Percentiles rank a stretch among this genome's conserved stretches.
Evolutionary conservation across 2,888 invertebrate species (phyloP).

Genomic region (Xestia c-nigrum): DNA sequence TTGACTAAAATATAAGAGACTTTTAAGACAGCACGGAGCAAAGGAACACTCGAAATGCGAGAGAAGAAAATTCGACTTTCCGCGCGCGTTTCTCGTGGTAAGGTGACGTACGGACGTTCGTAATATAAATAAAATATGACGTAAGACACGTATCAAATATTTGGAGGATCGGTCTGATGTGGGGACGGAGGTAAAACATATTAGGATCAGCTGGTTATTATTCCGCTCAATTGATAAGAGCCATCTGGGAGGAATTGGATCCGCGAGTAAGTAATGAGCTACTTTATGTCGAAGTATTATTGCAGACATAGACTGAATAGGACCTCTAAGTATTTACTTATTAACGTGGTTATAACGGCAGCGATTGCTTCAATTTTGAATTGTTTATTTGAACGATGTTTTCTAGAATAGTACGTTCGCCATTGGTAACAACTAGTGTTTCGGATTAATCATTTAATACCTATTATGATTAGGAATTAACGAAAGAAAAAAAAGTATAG

Average conservation of each 20-base stretch:
- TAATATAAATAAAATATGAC: conserved; percentile 56
- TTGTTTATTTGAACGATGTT: neutral
- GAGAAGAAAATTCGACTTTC: conserved; percentile 32
- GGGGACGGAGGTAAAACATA: conserved; percentile 40
- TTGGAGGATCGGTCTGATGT: conserved; percentile 35
- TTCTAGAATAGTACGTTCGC: neutral
- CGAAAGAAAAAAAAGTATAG: too few species aligned
- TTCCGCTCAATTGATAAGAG: conserved; percentile 56
- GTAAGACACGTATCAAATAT: conserved; percentile 54
- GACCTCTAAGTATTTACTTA: conserved; percentile 13
- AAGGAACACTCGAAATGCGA: neutral
- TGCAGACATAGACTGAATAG: conserved; percentile 2
- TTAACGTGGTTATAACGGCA: too few species aligned
- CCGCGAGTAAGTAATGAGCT: conserved; percentile 46
- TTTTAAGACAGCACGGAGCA: neutral
- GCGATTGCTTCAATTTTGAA: neutral
- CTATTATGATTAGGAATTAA: too few species aligned
- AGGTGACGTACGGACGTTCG: conserved; percentile 35
- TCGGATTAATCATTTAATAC: neutral
- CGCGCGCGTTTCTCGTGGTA: conserved; percentile 14
- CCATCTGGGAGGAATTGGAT: conserved; percentile 51
- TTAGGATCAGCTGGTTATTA: conserved; percentile 58
- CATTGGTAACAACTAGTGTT: neutral
- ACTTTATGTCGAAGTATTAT: conserved; percentile 32
- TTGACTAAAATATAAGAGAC: conserved; percentile 13